Evolutionary conservation across 2,113 vertebrate species (phyloP).

Genomic region (Cinclus mexicanus): DNA sequence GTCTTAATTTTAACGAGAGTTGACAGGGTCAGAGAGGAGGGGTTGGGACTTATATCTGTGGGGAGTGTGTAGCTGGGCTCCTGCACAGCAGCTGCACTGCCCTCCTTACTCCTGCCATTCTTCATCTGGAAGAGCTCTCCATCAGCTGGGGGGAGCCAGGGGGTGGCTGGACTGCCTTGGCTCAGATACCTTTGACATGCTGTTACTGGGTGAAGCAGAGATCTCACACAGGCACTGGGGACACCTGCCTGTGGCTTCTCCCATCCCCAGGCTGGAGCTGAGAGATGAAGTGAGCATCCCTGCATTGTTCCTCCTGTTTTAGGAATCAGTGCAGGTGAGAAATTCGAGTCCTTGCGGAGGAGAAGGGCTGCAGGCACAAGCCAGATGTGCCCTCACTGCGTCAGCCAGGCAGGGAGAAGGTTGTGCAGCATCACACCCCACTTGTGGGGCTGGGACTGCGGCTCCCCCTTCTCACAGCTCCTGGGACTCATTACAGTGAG

Average conservation of each 20-base stretch:
- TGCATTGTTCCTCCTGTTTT: neutral
- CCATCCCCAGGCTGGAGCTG: accelerated
- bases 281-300: neutral
- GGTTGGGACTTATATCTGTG: neutral
- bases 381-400: accelerated
- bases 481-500: neutral
- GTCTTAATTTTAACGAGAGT: conserved; percentile 29
- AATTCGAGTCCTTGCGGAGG: neutral
- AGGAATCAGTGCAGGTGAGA: neutral
- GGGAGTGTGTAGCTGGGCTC: neutral
- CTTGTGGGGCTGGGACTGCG: neutral
- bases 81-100: neutral
- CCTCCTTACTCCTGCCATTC: neutral
- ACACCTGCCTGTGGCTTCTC: neutral
- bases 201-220: neutral
- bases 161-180: neutral
- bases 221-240: neutral
- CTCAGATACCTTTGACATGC: neutral
- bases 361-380: neutral
- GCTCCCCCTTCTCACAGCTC: neutral
- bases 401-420: neutral
- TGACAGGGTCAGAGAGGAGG: conserved; percentile 1
- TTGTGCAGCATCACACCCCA: neutral
- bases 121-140: neutral
- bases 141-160: neutral